Evolutionary conservation across 2,113 vertebrate species (phyloP).

Genomic region (Merops nubicus): DNA sequence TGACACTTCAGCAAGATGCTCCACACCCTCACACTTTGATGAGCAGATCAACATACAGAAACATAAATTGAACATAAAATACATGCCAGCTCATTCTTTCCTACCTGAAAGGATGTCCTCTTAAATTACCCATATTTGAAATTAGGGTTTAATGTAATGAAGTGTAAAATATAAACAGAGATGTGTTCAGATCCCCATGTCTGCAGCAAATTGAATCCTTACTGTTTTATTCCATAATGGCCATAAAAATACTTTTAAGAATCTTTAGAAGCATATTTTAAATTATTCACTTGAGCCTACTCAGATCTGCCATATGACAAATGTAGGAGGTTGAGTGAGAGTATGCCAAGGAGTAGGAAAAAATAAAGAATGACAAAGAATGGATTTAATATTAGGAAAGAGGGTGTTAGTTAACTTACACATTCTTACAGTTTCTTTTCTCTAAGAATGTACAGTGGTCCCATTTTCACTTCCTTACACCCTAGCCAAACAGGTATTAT

Average conservation of each 20-base stretch:
- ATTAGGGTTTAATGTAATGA: not conserved
- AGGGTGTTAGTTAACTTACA: not conserved
- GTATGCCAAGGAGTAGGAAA: not conserved
- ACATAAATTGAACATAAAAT: not conserved
- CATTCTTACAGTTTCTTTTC: not conserved
- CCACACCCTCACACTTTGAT: not conserved
- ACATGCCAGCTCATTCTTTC: not conserved
- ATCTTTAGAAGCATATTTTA: conserved; percentile 20
- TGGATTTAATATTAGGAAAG: conserved; percentile 15
- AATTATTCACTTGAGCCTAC: conserved; percentile 31
- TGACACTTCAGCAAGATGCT: not conserved
- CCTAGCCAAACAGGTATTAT: not conserved
- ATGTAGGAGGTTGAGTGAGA: conserved; percentile 55
- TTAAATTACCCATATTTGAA: not conserved
- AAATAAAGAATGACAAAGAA: not conserved
- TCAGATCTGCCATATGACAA: conserved; percentile 7
- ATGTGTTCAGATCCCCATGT: not conserved
- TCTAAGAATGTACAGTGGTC: not conserved
- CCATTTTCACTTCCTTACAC: not conserved
- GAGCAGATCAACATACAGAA: not conserved
- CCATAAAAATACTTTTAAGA: not conserved
- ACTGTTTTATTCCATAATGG: not conserved
- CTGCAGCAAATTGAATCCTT: not conserved
- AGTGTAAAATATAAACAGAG: not conserved
- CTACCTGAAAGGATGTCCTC: not conserved